Evolutionary conservation across 2,888 invertebrate species (phyloP).

Genomic region (Stenodera caucasica): DNA sequence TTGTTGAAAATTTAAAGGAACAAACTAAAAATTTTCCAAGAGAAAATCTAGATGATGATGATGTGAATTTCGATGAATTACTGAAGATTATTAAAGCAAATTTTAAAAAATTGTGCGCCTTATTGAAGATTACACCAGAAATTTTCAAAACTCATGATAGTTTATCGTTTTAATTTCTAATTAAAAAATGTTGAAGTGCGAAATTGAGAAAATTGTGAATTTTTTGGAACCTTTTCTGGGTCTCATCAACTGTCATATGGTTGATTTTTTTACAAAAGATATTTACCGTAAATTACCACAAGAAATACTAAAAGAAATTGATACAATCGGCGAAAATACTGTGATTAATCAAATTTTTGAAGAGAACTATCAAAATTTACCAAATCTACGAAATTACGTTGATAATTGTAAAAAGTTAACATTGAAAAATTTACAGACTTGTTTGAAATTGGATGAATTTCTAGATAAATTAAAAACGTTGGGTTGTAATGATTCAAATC

Average conservation of each 20-base stretch:
- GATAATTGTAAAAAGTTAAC: slow-evolving; percentile 41
- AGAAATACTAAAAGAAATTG: slow-evolving; percentile 59
- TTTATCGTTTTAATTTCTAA: slow-evolving; percentile 61
- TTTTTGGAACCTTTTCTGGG: slow-evolving; percentile 64
- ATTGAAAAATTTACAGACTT: slow-evolving; percentile 48
- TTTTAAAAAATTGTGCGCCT: slow-evolving; percentile 69
- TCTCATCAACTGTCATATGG: slow-evolving; percentile 78
- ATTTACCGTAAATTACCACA: slow-evolving; percentile 67
- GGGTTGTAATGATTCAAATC: slow-evolving; percentile 49
- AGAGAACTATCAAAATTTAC: slow-evolving; percentile 33
- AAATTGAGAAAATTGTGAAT: slow-evolving; percentile 58
- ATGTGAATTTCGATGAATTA: slow-evolving; percentile 65
- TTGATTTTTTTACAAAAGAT: slow-evolving; percentile 66
- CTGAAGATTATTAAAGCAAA: slow-evolving; percentile 67
- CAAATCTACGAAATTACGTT: slow-evolving; percentile 44
- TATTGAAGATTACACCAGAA: slow-evolving; percentile 63
- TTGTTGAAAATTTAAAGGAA: slow-evolving; percentile 61
- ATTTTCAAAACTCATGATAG: slow-evolving; percentile 59
- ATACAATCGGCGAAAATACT: slow-evolving; percentile 52
- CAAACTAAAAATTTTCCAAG: slow-evolving; percentile 67
- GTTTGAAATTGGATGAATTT: slow-evolving; percentile 55
- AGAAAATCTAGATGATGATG: slow-evolving; percentile 60
- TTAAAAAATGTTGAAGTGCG: slow-evolving; percentile 44
- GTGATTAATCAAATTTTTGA: slow-evolving; percentile 60
- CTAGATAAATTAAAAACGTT: slow-evolving; percentile 48